Conservation (phyloP, 2,797 vertebrate genomes). For the Poecilia gillii region DNA sequence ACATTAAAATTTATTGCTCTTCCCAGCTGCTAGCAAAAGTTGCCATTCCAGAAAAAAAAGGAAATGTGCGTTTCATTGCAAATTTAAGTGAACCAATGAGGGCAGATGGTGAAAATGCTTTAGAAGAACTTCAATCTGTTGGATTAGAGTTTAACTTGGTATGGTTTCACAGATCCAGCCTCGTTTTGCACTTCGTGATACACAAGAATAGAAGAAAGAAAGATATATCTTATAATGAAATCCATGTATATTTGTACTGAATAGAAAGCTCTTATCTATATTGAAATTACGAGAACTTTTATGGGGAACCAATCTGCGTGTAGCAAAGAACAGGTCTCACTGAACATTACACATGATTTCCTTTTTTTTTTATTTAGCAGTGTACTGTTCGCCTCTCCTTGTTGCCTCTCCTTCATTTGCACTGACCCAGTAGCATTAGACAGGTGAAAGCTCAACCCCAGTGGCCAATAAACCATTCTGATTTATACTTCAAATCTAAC, state of each 20-base stretch:
- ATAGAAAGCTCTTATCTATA: constrained; percentile 78
- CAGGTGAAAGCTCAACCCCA: constrained; percentile 73
- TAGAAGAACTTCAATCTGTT: constrained; percentile 73
- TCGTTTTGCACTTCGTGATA: constrained; percentile 81
- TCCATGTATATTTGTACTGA: constrained; percentile 81
- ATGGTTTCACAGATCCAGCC: constrained; percentile 64
- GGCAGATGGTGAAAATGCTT: constrained; percentile 72
- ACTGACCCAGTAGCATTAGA: constrained; percentile 80
- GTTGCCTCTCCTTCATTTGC: constrained; percentile 80
- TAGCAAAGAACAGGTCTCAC: constrained; percentile 80
- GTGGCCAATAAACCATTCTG: constrained; percentile 40
- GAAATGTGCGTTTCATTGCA: constrained; percentile 61
- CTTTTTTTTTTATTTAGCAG: constrained; percentile 50
- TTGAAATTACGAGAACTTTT: constrained; percentile 69
- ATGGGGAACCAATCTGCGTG: constrained; percentile 73
- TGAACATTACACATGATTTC: constrained; percentile 58
- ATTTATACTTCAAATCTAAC: constrained; percentile 54
- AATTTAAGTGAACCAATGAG: constrained; percentile 58
- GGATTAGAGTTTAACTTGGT: constrained; percentile 64
- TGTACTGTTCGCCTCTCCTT: constrained; percentile 69
- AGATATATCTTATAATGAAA: constrained; percentile 79
- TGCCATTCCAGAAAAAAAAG: constrained; percentile 49
- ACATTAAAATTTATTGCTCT: constrained; percentile 54
- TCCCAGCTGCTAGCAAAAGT: constrained; percentile 60
- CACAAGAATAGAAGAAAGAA: constrained; percentile 76